Conservation (phyloP, 2,113 vertebrate genomes). For the Lasiurus borealis region DNA sequence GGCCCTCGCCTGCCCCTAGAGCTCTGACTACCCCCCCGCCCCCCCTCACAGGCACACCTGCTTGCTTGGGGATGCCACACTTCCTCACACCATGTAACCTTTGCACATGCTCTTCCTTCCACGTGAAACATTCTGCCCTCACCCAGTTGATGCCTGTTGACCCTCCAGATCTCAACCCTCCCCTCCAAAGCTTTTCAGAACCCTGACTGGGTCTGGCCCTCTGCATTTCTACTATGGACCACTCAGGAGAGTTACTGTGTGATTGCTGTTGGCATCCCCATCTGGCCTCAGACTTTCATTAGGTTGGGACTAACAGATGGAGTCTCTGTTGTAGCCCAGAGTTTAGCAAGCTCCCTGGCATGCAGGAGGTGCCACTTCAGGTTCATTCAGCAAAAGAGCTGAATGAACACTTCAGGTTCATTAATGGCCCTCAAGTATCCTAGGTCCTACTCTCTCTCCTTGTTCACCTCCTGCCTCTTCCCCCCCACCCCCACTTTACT, state of each 20-base stretch:
- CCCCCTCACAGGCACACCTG: not conserved
- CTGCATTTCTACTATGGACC: not conserved
- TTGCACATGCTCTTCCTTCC: not conserved
- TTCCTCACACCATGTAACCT: not conserved
- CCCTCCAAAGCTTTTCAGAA: not conserved
- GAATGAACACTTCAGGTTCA: not conserved
- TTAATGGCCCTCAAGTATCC: not conserved
- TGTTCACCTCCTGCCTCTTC: not conserved
- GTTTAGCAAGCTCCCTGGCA: not conserved
- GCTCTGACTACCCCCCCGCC: not conserved
- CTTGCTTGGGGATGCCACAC: not conserved
- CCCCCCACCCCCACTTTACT: not conserved
- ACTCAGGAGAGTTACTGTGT: not conserved
- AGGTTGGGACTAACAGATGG: fast-evolving
- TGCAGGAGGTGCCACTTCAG: too few relatives aligned
- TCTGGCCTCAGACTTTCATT: not conserved
- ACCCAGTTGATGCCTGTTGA: fast-evolving
- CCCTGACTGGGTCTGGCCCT: fast-evolving
- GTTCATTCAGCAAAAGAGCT: not conserved
- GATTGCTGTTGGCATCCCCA: not conserved
- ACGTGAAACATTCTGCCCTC: not conserved
- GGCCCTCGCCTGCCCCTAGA: not conserved
- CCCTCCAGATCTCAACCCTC: not conserved
- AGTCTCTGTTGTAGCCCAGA: not conserved
- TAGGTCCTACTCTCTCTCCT: not conserved